phyloP scores from a whole-genome alignment of 2,113 vertebrate genomes.

The Hippolais icterina region DNA sequence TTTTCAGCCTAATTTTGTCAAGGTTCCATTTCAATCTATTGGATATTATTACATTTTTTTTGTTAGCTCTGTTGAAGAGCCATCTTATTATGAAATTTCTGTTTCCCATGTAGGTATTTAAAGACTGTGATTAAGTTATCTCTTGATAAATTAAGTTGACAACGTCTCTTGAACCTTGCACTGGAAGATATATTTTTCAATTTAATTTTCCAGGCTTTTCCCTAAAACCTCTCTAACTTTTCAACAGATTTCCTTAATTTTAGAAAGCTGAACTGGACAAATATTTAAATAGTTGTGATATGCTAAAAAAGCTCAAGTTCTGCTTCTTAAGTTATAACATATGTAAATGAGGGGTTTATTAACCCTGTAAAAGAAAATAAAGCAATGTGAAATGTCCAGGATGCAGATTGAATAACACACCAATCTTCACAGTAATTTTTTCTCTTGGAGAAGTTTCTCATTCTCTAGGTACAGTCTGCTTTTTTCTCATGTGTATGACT shows the following conservation, averaged over 20 bases:
- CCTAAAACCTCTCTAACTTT: not conserved
- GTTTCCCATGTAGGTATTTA: slow-evolving; percentile 1
- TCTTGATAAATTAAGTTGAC: slow-evolving; percentile 21
- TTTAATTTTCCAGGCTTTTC: not conserved
- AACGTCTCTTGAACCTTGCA: not conserved
- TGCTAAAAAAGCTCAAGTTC: not conserved
- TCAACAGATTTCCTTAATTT: not conserved
- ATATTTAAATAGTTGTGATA: not conserved
- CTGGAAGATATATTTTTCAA: not conserved
- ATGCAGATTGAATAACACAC: not conserved
- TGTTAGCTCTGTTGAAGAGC: not conserved
- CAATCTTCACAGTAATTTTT: not conserved
- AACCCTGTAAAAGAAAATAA: not conserved
- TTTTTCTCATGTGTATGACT: not conserved
- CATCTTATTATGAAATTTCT: not conserved
- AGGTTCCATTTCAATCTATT: not conserved
- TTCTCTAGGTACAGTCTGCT: not conserved
- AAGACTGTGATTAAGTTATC: not conserved
- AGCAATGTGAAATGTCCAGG: not conserved
- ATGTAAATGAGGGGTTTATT: not conserved
- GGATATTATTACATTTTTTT: not conserved
- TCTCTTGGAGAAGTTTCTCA: not conserved
- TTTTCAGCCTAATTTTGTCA: slow-evolving; percentile 5
- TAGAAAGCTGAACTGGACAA: not conserved
- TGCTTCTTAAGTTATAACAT: not conserved